These are phyloP conservation scores for Zosterops pallidus DNA, from an alignment of 2,113 vertebrate genomes.

Conservation along the genomic window DNA sequence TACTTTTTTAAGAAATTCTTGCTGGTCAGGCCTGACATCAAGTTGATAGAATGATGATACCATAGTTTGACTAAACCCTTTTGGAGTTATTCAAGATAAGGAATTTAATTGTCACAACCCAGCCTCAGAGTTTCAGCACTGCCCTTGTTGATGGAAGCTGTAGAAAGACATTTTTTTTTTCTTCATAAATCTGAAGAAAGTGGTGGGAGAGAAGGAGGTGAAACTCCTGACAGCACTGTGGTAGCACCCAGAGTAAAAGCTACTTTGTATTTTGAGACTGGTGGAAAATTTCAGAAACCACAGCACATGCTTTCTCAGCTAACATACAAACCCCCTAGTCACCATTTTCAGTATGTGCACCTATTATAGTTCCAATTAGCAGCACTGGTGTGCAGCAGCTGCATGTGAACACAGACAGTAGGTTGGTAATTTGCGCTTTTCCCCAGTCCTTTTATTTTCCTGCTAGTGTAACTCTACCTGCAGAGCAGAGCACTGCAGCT, in stretches of 20 bases:
- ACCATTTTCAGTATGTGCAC: not conserved
- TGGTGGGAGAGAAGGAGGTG: not conserved
- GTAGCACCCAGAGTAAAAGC: not conserved
- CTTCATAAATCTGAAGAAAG: not conserved
- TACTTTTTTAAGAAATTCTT: not conserved
- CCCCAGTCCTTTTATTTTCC: not conserved
- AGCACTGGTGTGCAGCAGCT: not conserved
- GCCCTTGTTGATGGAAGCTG: not conserved
- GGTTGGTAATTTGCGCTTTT: not conserved
- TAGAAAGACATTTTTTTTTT: not conserved
- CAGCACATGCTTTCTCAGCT: not conserved
- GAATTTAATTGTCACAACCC: rapidly evolving
- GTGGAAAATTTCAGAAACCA: not conserved
- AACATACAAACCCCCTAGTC: not conserved
- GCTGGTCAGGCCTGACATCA: not conserved
- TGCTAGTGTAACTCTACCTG: not conserved
- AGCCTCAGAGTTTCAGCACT: not conserved
- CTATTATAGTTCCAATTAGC: not conserved
- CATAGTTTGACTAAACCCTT: not conserved
- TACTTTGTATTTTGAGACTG: not conserved
- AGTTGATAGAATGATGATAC: not conserved
- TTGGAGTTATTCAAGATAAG: not conserved
- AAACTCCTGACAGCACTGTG: not conserved
- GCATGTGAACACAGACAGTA: not conserved
- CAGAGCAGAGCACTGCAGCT: not conserved